A percentile compares a stretch with the other conserved stretches of the same genome.
phyloP scores from a whole-genome alignment of 2,797 vertebrate species.

The Brachyalestes nurse region DNA sequence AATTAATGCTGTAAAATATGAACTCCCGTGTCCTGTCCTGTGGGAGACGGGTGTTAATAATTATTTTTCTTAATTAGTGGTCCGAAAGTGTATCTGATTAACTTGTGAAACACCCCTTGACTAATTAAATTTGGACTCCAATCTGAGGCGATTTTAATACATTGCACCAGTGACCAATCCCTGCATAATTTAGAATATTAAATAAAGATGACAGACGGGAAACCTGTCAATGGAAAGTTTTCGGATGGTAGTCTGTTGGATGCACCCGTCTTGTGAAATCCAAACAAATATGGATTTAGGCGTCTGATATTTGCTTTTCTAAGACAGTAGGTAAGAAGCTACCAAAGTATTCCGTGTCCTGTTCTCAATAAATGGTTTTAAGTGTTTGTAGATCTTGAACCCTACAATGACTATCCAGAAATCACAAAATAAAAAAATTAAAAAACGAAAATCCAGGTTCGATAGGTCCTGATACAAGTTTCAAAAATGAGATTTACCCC shows the following conservation, averaged over 20 bases:
- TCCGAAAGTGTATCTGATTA: conserved; percentile 79
- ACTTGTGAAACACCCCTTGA: conserved; percentile 73
- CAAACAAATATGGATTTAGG: background rate
- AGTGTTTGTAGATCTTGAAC: no score
- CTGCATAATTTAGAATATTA: conserved; percentile 60
- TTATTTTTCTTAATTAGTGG: conserved; percentile 81
- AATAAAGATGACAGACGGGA: conserved; percentile 56
- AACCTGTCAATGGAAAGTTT: conserved; percentile 49
- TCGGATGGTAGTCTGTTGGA: conserved; percentile 25
- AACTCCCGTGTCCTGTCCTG: conserved; percentile 64
- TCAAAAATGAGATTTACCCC: no score
- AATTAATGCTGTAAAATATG: conserved; percentile 75
- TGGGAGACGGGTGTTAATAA: conserved; percentile 73
- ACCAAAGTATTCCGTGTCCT: no score
- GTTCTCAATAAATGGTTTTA: background rate
- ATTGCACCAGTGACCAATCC: conserved; percentile 63
- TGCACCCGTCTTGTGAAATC: conserved; percentile 5
- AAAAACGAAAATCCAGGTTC: no score
- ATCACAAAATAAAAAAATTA: background rate
- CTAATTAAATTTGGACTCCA: conserved; percentile 75
- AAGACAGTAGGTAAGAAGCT: background rate
- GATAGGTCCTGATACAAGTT: no score
- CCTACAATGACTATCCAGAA: background rate
- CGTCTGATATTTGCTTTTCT: background rate
- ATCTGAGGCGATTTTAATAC: conserved; percentile 64